phyloP scores from a whole-genome alignment of 1,140 invertebrate species.

The Tetragnatha versicolor region DNA sequence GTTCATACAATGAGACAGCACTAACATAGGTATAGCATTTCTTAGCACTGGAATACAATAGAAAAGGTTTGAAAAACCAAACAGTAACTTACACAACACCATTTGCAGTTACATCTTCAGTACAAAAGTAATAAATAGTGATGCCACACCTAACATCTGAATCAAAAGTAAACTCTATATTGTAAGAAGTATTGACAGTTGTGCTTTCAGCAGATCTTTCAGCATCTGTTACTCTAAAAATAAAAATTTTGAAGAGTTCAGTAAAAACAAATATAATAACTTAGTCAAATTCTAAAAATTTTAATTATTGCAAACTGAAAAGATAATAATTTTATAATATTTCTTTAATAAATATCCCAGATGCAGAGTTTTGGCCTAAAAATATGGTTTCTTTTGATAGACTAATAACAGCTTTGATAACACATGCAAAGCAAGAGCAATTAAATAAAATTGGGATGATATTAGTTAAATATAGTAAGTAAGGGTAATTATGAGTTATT shows the following conservation, averaged over 20 bases:
- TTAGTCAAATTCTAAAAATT: neutral
- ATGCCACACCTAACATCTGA: slow-evolving; percentile 92
- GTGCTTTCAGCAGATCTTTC: neutral
- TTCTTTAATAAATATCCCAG: too few species aligned
- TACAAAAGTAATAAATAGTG: slow-evolving; percentile 94
- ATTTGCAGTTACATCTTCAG: slow-evolving; percentile 80
- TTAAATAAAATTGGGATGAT: too few species aligned
- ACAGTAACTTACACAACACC: slow-evolving; percentile 68
- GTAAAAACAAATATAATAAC: neutral
- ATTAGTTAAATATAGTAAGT: too few species aligned
- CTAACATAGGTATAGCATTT: too few species aligned
- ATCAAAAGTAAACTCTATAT: slow-evolving; percentile 97
- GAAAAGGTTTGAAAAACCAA: slow-evolving; percentile 32
- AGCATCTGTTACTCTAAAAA: neutral
- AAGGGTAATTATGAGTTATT: too few species aligned
- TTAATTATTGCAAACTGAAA: neutral
- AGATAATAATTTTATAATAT: too few species aligned
- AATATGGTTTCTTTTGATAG: too few species aligned
- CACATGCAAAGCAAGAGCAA: too few species aligned
- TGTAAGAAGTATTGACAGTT: slow-evolving; percentile 70
- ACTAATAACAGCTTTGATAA: too few species aligned
- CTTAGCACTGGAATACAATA: too few species aligned
- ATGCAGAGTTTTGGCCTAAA: too few species aligned
- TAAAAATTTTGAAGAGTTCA: neutral
- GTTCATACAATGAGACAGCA: too few species aligned